Conservation (phyloP, 23 tunicate genomes). For the Corella eumyota region DNA sequence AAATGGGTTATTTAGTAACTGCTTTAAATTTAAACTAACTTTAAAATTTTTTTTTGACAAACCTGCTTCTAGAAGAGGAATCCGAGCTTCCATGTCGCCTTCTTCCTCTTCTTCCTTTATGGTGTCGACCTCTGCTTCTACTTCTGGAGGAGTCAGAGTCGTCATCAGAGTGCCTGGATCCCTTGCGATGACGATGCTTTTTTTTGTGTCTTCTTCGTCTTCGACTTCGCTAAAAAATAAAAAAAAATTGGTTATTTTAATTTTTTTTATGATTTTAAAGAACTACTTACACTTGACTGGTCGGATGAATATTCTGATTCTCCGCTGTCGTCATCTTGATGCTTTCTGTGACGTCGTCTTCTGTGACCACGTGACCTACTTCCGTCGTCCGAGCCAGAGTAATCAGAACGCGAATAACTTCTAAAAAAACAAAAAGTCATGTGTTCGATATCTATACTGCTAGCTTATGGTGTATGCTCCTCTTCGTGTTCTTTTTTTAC, state of each 20-base stretch:
- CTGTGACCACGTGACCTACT: neutral
- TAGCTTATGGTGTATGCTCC: too few species aligned
- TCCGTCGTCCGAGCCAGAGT: constrained; percentile 1
- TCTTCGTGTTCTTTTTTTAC: too few species aligned
- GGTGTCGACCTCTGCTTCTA: constrained; percentile 25
- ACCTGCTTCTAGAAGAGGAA: constrained; percentile 16
- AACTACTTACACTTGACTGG: too few species aligned
- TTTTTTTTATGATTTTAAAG: too few species aligned
- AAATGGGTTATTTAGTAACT: too few species aligned
- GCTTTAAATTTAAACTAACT: too few species aligned
- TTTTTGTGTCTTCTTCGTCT: constrained; percentile 28
- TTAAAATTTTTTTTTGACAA: constrained; percentile 1
- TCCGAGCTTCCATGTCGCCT: constrained; percentile 18
- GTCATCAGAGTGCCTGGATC: neutral
- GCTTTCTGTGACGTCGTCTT: constrained; percentile 5
- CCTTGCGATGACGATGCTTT: constrained; percentile 17
- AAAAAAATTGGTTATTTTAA: neutral
- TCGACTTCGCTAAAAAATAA: constrained; percentile 1
- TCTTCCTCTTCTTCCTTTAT: constrained; percentile 16
- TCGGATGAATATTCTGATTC: constrained; percentile 11
- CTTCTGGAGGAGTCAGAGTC: constrained; percentile 7
- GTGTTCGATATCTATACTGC: too few species aligned
- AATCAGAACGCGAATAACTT: too few species aligned
- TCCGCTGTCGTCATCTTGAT: neutral
- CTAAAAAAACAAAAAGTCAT: too few species aligned